phyloP scores from a whole-genome alignment of 2,888 invertebrate species.

The Orthonevra nobilis region DNA sequence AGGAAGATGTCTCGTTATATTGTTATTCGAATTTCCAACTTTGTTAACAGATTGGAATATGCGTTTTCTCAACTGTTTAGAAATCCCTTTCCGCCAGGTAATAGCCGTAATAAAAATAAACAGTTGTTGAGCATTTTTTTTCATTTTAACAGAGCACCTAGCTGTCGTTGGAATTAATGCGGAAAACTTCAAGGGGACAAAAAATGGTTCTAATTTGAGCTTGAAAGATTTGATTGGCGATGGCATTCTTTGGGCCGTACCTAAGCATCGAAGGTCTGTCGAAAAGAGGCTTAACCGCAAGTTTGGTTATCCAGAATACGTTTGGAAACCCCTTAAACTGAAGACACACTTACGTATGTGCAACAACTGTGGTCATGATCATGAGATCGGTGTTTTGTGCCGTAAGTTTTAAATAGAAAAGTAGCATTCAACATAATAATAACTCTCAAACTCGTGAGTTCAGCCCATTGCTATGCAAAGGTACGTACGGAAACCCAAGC shows the following conservation, averaged over 20 bases:
- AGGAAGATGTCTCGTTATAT: slow-evolving; percentile 75
- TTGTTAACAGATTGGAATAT: slow-evolving; percentile 80
- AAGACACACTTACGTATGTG: slow-evolving; percentile 89
- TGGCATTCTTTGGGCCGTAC: slow-evolving; percentile 91
- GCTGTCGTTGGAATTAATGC: slow-evolving; percentile 7
- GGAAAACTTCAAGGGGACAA: not conserved
- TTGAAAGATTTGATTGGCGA: slow-evolving; percentile 86
- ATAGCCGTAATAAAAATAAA: not conserved
- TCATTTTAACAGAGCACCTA: slow-evolving; percentile 27
- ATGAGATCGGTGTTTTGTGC: slow-evolving; percentile 90
- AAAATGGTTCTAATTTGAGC: slow-evolving; percentile 79
- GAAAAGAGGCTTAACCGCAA: slow-evolving; percentile 88
- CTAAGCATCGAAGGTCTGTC: slow-evolving; percentile 87
- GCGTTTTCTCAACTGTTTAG: slow-evolving; percentile 74
- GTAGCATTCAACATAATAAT: too few species aligned
- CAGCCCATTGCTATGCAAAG: slow-evolving; percentile 92
- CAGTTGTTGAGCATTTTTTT: too few species aligned
- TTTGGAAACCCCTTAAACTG: slow-evolving; percentile 86
- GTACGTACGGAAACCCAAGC: slow-evolving; percentile 89
- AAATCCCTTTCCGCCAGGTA: slow-evolving; percentile 81
- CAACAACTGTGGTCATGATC: slow-evolving; percentile 90
- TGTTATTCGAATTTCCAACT: slow-evolving; percentile 76
- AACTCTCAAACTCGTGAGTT: too few species aligned
- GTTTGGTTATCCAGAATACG: slow-evolving; percentile 85
- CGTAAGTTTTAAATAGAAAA: slow-evolving; percentile 83